phyloP scores from a whole-genome alignment of 2,888 invertebrate species.

The Pyrrhia umbra region DNA sequence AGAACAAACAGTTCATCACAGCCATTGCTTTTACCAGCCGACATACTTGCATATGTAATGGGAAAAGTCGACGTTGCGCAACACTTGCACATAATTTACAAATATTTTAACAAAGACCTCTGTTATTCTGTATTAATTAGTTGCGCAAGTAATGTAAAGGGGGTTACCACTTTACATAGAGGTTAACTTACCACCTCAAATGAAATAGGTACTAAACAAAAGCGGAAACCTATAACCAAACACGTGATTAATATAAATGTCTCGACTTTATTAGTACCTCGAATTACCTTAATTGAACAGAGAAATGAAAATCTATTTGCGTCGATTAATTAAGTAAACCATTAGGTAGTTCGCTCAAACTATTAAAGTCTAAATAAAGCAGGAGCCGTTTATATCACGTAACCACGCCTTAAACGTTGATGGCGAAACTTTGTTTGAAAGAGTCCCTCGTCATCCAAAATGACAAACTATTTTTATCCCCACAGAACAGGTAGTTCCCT shows the following conservation, averaged over 20 bases:
- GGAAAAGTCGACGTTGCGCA: slow-evolving; percentile 65
- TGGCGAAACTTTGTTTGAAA: slow-evolving; percentile 40
- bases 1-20: slow-evolving; percentile 65
- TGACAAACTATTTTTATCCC: slow-evolving; percentile 48
- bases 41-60: slow-evolving; percentile 61
- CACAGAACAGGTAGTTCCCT: slow-evolving; percentile 51
- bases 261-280: neutral
- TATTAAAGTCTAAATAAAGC: slow-evolving; percentile 27
- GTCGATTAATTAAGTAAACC: slow-evolving; percentile 6
- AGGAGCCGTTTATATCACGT: slow-evolving; percentile 1
- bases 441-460: slow-evolving; percentile 33
- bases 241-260: slow-evolving; percentile 14
- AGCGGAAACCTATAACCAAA: slow-evolving; percentile 25
- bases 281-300: slow-evolving; percentile 22
- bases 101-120: slow-evolving; percentile 37
- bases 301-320: slow-evolving; percentile 15
- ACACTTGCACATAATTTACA: slow-evolving; percentile 56
- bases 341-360: neutral
- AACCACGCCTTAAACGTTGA: slow-evolving; percentile 18
- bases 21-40: slow-evolving; percentile 66
- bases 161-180: slow-evolving; percentile 7
- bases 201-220: too few relatives aligned
- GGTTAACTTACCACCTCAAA: slow-evolving; percentile 40
- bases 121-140: neutral
- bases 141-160: neutral